Evolutionary conservation across 2,113 vertebrate genomes (phyloP).

Genomic region (Hippotragus niger): DNA sequence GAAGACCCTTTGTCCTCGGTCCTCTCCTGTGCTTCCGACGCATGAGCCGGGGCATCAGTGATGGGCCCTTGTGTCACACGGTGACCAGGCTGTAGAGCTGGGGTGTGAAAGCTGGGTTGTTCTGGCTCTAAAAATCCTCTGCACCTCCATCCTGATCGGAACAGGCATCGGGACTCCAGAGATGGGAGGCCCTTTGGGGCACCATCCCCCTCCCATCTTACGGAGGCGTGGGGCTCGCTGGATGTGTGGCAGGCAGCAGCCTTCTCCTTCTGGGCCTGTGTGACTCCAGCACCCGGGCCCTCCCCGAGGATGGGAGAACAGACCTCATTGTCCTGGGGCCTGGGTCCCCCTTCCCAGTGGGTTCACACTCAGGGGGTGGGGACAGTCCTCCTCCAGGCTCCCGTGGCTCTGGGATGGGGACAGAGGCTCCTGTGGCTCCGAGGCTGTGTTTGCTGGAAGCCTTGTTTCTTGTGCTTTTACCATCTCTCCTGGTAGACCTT

Average conservation of each 20-base stretch:
- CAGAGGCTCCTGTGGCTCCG: background rate
- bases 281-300: rapidly evolving
- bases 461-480: background rate
- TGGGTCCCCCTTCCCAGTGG: rapidly evolving
- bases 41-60: rapidly evolving
- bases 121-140: rapidly evolving
- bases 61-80: rapidly evolving
- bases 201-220: rapidly evolving
- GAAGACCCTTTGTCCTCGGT: rapidly evolving
- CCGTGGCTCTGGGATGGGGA: background rate
- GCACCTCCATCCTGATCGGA: rapidly evolving
- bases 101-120: rapidly evolving
- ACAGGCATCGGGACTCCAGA: rapidly evolving
- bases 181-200: rapidly evolving
- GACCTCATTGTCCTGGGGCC: rapidly evolving
- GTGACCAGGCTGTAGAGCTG: rapidly evolving
- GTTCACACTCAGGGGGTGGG: background rate
- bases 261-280: background rate
- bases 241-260: background rate
- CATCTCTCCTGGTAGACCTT: background rate
- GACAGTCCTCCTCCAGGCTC: background rate
- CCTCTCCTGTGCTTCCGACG: rapidly evolving
- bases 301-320: background rate
- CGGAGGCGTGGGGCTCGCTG: rapidly evolving
- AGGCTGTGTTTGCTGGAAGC: background rate